Percentiles rank a stretch among this genome's conserved stretches.
Evolutionary conservation across 2,797 vertebrate genomes (phyloP).

Genomic region (Sarcoramphus papa): DNA sequence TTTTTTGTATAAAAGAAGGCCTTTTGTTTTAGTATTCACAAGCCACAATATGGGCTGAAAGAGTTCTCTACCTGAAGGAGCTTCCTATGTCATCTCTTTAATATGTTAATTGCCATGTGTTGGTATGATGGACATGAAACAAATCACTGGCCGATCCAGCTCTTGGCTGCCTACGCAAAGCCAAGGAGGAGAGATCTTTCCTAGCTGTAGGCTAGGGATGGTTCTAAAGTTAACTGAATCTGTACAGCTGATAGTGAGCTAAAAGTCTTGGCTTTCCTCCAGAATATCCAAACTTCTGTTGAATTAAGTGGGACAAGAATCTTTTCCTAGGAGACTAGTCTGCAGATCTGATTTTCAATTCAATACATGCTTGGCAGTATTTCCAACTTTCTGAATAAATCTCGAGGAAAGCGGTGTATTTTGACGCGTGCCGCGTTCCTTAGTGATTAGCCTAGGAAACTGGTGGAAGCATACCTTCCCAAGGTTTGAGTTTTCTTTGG

Average conservation of each 20-base stretch:
- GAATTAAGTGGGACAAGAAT: background rate
- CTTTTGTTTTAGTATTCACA: background rate
- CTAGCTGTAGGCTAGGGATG: background rate
- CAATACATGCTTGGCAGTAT: background rate
- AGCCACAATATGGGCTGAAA: background rate
- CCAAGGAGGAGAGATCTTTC: background rate
- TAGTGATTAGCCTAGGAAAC: background rate
- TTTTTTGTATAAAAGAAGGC: background rate
- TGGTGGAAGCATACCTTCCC: background rate
- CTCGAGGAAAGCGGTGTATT: background rate
- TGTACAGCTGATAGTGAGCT: background rate
- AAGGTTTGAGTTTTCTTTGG: background rate
- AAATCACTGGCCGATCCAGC: background rate
- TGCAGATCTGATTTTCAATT: background rate
- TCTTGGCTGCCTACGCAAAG: background rate
- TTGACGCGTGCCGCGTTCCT: fast-evolving
- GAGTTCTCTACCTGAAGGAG: background rate
- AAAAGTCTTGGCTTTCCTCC: background rate
- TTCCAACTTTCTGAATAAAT: background rate
- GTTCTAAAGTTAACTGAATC: background rate
- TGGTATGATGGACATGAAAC: background rate
- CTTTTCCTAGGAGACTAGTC: background rate
- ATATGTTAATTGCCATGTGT: background rate
- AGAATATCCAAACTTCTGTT: background rate
- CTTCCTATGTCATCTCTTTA: background rate